These are phyloP conservation scores for Micrastur ruficollis DNA, from an alignment of 2,797 vertebrate genomes.

Conservation along the genomic window DNA sequence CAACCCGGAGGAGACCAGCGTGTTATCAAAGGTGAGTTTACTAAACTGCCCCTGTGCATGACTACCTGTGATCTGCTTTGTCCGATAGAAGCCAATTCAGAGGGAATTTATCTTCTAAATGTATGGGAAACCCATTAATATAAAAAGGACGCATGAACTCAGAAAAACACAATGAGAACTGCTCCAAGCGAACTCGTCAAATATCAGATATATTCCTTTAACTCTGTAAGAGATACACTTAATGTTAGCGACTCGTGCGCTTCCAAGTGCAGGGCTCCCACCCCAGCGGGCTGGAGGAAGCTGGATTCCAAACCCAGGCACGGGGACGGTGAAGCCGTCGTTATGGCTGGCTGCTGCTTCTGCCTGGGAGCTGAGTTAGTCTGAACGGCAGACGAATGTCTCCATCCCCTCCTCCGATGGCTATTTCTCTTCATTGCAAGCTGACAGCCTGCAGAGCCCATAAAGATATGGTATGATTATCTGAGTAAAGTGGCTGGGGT, in stretches of 20 bases:
- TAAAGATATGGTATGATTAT: background rate
- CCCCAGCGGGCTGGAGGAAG: background rate
- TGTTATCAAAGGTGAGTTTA: background rate
- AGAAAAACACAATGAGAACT: background rate
- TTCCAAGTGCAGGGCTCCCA: background rate
- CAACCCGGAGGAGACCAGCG: background rate
- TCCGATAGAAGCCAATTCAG: background rate
- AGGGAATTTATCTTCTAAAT: background rate
- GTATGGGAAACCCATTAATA: background rate
- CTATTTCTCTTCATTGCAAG: background rate
- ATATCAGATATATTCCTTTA: background rate
- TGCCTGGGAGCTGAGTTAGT: background rate
- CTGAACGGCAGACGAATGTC: background rate
- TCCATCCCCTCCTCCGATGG: background rate
- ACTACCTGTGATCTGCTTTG: background rate
- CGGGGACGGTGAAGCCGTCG: background rate
- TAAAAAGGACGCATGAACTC: background rate
- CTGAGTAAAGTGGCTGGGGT: background rate
- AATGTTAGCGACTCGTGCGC: fast-evolving
- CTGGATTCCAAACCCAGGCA: background rate
- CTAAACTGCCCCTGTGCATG: background rate
- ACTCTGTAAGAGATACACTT: background rate
- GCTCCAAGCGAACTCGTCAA: background rate
- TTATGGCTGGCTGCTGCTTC: background rate
- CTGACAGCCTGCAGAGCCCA: background rate